Percentiles rank a stretch among this genome's conserved stretches.
phyloP scores from a whole-genome alignment of 2,888 invertebrate species.

The Drosophila fulvimacula region DNA sequence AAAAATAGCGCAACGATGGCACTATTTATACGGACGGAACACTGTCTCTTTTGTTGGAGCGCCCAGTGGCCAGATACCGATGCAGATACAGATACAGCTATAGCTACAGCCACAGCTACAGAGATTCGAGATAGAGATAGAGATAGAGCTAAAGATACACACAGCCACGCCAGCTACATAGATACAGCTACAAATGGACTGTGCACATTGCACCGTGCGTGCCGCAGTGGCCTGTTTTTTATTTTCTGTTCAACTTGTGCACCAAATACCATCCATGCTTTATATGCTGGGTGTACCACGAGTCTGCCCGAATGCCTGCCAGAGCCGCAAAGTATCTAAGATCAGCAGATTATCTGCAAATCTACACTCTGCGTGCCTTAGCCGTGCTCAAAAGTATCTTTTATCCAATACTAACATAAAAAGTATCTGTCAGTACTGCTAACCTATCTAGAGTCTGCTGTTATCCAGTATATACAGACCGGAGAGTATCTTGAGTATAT shows the following conservation, averaged over 20 bases:
- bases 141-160: conserved; percentile 25
- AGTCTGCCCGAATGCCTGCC: not conserved
- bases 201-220: conserved; percentile 51
- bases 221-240: conserved; percentile 29
- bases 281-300: conserved; percentile 28
- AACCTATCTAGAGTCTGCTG: not conserved
- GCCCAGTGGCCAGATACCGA: conserved; percentile 59
- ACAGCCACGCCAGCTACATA: conserved; percentile 14
- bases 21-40: conserved; percentile 78
- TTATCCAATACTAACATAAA: not conserved
- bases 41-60: conserved; percentile 40
- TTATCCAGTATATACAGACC: not conserved
- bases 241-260: conserved; percentile 51
- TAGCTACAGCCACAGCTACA: conserved; percentile 12
- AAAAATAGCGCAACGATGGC: conserved; percentile 80
- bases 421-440: not conserved
- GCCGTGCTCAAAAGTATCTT: not conserved
- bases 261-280: conserved; percentile 66
- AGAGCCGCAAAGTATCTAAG: conserved; percentile 7
- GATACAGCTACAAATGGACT: conserved; percentile 33
- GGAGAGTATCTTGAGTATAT: not conserved
- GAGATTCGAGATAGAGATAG: conserved; percentile 18
- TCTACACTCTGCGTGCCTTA: too few species aligned
- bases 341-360: not conserved
- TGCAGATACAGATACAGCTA: conserved; percentile 21